These are phyloP conservation scores for Cantharis lateralis DNA, from an alignment of 2,888 invertebrate species.

Conservation along the genomic window DNA sequence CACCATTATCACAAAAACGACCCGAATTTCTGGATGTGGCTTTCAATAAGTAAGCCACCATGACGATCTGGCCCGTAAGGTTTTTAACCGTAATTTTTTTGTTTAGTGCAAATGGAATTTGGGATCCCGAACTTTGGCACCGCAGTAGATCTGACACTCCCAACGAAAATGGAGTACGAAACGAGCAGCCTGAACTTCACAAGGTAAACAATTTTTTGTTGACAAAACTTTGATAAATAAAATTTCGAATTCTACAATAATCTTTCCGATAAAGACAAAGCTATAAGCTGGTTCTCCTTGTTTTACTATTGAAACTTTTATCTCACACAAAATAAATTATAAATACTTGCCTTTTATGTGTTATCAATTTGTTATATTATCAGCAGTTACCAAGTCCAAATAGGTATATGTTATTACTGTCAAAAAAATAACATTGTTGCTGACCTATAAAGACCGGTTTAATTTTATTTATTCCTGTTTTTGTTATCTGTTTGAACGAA, in stretches of 20 bases:
- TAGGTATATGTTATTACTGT: not conserved
- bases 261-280: not conserved
- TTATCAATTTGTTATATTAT: not conserved
- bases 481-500: too few relatives aligned
- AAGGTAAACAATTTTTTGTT: constrained; percentile 52
- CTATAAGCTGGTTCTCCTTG: not conserved
- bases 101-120: constrained; percentile 55
- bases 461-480: too few relatives aligned
- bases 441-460: not conserved
- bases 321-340: not conserved
- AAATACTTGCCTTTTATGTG: not conserved
- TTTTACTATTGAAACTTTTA: not conserved
- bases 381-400: not conserved
- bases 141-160: constrained; percentile 67
- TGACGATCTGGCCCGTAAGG: not conserved
- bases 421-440: not conserved
- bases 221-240: not conserved
- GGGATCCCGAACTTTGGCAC: constrained; percentile 62
- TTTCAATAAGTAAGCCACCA: constrained; percentile 60
- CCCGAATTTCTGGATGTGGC: constrained; percentile 70
- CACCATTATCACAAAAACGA: constrained; percentile 70
- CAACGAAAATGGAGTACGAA: constrained; percentile 63
- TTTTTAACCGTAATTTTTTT: not conserved
- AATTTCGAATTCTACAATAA: not conserved
- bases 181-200: constrained; percentile 61